Conservation (phyloP, 2,888 invertebrate genomes). For the Linnaemya vulpina region DNA sequence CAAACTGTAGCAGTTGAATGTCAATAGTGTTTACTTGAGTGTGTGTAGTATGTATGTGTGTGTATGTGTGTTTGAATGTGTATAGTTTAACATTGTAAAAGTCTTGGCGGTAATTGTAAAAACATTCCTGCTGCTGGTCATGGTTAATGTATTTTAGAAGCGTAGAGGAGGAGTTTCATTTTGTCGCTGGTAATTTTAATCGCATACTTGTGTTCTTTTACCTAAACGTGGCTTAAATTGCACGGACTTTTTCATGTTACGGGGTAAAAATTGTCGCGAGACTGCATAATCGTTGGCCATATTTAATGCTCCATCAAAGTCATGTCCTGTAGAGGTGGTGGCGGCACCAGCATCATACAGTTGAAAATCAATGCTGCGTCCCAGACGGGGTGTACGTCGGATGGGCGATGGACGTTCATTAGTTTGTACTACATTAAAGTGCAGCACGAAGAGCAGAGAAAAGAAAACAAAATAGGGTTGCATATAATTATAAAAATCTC, state of each 20-base stretch:
- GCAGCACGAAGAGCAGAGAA: background rate
- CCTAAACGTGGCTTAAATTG: slow-evolving; percentile 83
- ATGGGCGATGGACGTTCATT: slow-evolving; percentile 75
- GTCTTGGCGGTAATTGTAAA: slow-evolving; percentile 21
- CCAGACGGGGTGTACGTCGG: slow-evolving; percentile 83
- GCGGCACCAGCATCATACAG: slow-evolving; percentile 71
- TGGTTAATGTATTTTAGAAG: slow-evolving; percentile 20
- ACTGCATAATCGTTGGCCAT: slow-evolving; percentile 68
- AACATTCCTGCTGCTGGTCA: slow-evolving; percentile 2
- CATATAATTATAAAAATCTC: slow-evolving; percentile 28
- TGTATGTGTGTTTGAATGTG: background rate
- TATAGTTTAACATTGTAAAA: background rate
- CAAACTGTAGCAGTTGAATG: slow-evolving; percentile 1
- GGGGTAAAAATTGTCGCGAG: slow-evolving; percentile 83
- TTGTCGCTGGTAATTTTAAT: slow-evolving; percentile 54
- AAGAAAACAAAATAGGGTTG: background rate
- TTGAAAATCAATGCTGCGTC: slow-evolving; percentile 83
- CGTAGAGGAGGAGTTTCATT: slow-evolving; percentile 5
- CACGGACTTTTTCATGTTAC: slow-evolving; percentile 83
- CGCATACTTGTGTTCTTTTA: slow-evolving; percentile 78
- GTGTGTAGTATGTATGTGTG: background rate
- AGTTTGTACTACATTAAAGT: slow-evolving; percentile 76
- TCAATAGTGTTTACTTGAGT: slow-evolving; percentile 6
- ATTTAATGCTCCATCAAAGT: slow-evolving; percentile 67
- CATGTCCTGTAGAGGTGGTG: slow-evolving; percentile 27